Evolutionary conservation across 2,113 vertebrate species (phyloP).

Genomic region (Ictalurus punctatus): DNA sequence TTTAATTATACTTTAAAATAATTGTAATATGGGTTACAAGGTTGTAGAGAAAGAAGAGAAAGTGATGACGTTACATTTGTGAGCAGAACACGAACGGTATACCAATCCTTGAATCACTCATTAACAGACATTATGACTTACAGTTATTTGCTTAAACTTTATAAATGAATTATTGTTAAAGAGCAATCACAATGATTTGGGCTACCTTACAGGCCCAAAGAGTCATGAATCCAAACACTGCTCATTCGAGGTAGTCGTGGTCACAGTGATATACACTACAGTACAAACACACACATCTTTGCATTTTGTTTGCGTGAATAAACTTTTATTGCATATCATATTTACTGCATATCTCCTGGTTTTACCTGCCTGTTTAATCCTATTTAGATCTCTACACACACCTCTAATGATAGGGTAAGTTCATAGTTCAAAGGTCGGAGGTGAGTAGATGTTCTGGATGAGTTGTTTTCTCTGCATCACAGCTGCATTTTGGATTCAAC

Average conservation of each 20-base stretch:
- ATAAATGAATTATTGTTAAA: neutral
- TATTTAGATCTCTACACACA: constrained; percentile 74
- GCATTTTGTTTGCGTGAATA: constrained; percentile 43
- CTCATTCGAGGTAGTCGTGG: neutral
- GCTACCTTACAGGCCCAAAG: neutral
- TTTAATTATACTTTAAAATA: too few relatives aligned
- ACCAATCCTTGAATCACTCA: neutral
- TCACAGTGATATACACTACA: neutral
- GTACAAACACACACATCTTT: neutral
- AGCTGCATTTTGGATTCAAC: constrained; percentile 66
- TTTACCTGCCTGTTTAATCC: constrained; percentile 62
- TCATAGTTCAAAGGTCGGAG: constrained; percentile 65
- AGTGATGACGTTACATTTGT: neutral
- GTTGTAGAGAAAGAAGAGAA: neutral
- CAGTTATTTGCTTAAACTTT: neutral
- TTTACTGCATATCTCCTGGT: constrained; percentile 65
- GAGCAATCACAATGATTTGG: neutral
- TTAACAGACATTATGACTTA: neutral
- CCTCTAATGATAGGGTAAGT: constrained; percentile 79
- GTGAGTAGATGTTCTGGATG: constrained; percentile 66
- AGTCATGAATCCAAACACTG: neutral
- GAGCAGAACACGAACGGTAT: neutral
- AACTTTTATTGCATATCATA: constrained; percentile 51
- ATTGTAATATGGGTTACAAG: too few relatives aligned
- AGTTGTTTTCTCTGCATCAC: constrained; percentile 62